Conservation (phyloP, 2,797 vertebrate species). For the Babyrousa celebensis region DNA sequence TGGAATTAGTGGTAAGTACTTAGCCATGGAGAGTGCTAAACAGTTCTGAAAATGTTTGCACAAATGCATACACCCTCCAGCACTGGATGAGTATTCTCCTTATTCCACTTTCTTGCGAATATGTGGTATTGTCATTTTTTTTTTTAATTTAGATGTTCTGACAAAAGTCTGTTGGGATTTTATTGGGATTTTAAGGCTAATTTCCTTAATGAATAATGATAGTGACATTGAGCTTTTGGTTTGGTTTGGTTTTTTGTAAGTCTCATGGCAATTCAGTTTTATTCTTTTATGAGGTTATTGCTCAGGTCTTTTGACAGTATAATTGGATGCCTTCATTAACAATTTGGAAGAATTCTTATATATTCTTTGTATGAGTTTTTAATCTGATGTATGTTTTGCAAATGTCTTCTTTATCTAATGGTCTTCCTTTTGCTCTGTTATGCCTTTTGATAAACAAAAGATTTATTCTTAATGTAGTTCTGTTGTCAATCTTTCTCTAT, state of each 20-base stretch:
- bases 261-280: neutral
- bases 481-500: neutral
- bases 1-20: neutral
- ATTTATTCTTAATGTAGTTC: neutral
- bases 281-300: neutral
- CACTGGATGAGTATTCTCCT: neutral
- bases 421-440: neutral
- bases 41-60: neutral
- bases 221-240: neutral
- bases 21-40: neutral
- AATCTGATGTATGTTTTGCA: neutral
- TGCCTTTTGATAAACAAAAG: neutral
- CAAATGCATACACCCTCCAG: neutral
- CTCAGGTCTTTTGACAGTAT: neutral
- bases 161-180: neutral
- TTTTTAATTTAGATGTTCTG: neutral
- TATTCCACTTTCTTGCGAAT: neutral
- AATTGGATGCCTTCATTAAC: neutral
- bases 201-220: neutral
- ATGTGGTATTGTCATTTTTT: neutral
- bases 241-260: neutral
- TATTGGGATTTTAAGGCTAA: neutral
- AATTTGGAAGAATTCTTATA: neutral
- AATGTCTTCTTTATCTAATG: neutral
- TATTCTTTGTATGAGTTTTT: neutral